Conservation (phyloP, 2,888 invertebrate species). For the Hoplodrina ambigua region DNA sequence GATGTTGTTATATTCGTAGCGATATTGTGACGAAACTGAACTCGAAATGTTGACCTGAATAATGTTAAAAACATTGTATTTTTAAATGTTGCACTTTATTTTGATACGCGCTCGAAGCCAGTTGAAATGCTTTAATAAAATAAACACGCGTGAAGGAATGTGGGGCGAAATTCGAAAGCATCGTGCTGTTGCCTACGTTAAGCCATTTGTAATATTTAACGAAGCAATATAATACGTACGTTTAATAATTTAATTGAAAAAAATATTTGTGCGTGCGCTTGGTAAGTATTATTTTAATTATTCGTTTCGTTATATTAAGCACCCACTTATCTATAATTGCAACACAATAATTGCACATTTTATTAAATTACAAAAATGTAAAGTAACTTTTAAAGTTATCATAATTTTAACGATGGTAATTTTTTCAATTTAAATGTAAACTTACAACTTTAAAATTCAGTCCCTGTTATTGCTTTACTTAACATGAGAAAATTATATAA, state of each 20-base stretch:
- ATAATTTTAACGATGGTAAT: background rate
- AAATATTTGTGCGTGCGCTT: slow-evolving; percentile 4
- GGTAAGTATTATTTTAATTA: background rate
- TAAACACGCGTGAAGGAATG: slow-evolving; percentile 82
- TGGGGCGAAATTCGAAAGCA: slow-evolving; percentile 80
- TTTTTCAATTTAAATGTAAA: background rate
- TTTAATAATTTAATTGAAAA: background rate
- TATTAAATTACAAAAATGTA: background rate
- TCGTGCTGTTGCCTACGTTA: slow-evolving; percentile 64
- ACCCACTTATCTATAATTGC: background rate
- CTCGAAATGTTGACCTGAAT: slow-evolving; percentile 71
- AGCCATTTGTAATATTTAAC: slow-evolving; percentile 60
- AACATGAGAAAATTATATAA: slow-evolving; percentile 19
- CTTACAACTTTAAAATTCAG: background rate
- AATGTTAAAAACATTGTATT: slow-evolving; percentile 67
- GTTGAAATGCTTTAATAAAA: slow-evolving; percentile 73
- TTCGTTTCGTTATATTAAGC: background rate
- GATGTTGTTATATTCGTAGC: slow-evolving; percentile 54
- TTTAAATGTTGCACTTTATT: slow-evolving; percentile 72
- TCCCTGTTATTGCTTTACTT: background rate
- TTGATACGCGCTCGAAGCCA: slow-evolving; percentile 67
- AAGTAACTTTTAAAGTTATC: background rate
- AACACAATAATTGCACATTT: background rate
- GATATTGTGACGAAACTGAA: slow-evolving; percentile 64
- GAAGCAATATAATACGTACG: slow-evolving; percentile 21